A percentile compares a stretch with the other conserved stretches of the same genome.
Evolutionary conservation across 2,797 vertebrate species (phyloP).

Genomic region (Cossypha heuglini): DNA sequence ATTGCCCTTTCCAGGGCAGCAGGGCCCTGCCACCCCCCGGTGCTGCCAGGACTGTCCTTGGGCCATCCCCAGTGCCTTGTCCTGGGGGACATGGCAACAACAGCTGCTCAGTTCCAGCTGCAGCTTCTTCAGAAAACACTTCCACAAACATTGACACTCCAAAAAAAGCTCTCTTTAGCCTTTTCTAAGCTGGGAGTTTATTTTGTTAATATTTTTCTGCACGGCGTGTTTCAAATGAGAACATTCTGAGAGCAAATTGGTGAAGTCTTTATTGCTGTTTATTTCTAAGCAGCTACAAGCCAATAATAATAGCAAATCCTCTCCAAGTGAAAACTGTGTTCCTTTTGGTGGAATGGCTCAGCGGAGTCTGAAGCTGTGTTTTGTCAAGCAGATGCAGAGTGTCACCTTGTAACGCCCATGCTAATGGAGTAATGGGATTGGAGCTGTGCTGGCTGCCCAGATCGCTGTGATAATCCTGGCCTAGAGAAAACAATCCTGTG

Average conservation of each 20-base stretch:
- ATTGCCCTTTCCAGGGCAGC: not conserved
- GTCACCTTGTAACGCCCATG: slow-evolving; percentile 28
- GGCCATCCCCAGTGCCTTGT: not conserved
- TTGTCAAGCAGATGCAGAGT: slow-evolving; percentile 49
- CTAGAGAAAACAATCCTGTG: not conserved
- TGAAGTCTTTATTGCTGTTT: slow-evolving; percentile 59
- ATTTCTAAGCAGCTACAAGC: slow-evolving; percentile 53
- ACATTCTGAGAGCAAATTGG: slow-evolving; percentile 61
- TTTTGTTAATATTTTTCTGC: slow-evolving; percentile 71
- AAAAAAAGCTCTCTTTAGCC: slow-evolving; percentile 12
- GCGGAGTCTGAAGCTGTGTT: slow-evolving; percentile 17
- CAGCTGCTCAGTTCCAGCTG: slow-evolving; percentile 8
- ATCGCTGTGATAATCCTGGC: not conserved
- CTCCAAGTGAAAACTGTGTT: slow-evolving; percentile 21
- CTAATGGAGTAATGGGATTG: slow-evolving; percentile 43
- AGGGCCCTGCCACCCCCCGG: not conserved
- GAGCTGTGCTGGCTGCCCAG: not conserved
- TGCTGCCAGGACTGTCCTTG: not conserved
- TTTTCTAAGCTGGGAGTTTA: slow-evolving; percentile 49
- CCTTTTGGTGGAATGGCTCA: slow-evolving; percentile 9
- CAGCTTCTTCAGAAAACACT: slow-evolving; percentile 32
- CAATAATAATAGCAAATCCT: slow-evolving; percentile 53
- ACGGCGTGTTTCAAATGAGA: slow-evolving; percentile 56
- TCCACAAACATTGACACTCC: not conserved
- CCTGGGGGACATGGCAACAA: not conserved